Conservation (phyloP, 2,888 invertebrate species). For the Pterostichus madidus region DNA sequence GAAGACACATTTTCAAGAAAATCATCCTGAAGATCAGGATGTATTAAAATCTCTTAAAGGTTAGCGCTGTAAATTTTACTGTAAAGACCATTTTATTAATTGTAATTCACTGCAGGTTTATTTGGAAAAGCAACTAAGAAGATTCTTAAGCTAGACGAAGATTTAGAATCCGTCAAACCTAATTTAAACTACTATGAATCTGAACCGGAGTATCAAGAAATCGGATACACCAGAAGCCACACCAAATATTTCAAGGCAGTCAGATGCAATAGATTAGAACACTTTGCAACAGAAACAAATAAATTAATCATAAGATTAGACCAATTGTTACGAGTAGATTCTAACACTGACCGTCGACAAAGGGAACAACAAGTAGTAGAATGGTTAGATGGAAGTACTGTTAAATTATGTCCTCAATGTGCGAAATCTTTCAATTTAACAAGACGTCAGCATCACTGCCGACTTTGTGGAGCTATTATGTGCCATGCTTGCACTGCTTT, state of each 20-base stretch:
- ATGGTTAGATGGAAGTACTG: slow-evolving; percentile 96
- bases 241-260: slow-evolving; percentile 88
- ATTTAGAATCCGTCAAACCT: slow-evolving; percentile 81
- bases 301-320: slow-evolving; percentile 96
- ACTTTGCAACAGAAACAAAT: slow-evolving; percentile 96
- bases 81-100: background rate
- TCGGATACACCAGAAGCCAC: slow-evolving; percentile 84
- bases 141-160: slow-evolving; percentile 88
- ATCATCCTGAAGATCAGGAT: slow-evolving; percentile 93
- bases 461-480: slow-evolving; percentile 95
- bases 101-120: slow-evolving; percentile 77
- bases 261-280: slow-evolving; percentile 85
- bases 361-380: slow-evolving; percentile 89
- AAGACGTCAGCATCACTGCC: slow-evolving; percentile 96
- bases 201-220: slow-evolving; percentile 82
- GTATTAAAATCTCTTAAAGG: slow-evolving; percentile 89
- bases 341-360: slow-evolving; percentile 86
- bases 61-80: slow-evolving; percentile 70
- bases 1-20: slow-evolving; percentile 92
- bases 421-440: slow-evolving; percentile 92
- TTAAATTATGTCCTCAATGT: slow-evolving; percentile 94
- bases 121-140: slow-evolving; percentile 95
- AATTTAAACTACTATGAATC: slow-evolving; percentile 75
- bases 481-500: slow-evolving; percentile 95
- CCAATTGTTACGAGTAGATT: slow-evolving; percentile 89